phyloP scores from a whole-genome alignment of 2,113 vertebrate species.

The Sinocyclocheilus anophthalmus region DNA sequence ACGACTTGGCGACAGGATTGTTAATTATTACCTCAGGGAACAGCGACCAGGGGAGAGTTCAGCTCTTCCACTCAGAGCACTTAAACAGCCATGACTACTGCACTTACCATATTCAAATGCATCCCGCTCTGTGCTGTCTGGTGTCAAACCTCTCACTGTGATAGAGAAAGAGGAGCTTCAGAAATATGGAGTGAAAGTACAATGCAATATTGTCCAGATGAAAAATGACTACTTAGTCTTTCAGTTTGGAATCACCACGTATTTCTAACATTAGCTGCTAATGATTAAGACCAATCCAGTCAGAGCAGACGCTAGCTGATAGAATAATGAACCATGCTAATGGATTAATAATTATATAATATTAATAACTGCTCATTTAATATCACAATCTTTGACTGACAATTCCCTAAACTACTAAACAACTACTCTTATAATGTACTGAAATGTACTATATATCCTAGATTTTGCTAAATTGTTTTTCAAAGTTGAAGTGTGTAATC shows the following conservation, averaged over 20 bases:
- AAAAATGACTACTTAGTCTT: slow-evolving; percentile 10
- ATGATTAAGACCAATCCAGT: slow-evolving; percentile 17
- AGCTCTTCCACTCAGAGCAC: slow-evolving; percentile 64
- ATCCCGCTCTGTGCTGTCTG: slow-evolving; percentile 63
- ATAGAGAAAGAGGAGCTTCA: slow-evolving; percentile 36
- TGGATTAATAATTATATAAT: slow-evolving; percentile 12
- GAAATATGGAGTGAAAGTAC: slow-evolving; percentile 66
- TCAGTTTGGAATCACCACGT: slow-evolving; percentile 19
- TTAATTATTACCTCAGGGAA: slow-evolving; percentile 80
- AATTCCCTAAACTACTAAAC: too few species aligned
- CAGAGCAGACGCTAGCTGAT: slow-evolving; percentile 7
- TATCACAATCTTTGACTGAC: not conserved
- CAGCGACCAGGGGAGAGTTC: slow-evolving; percentile 67
- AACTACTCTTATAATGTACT: too few species aligned
- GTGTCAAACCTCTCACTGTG: slow-evolving; percentile 51
- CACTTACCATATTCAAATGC: slow-evolving; percentile 69
- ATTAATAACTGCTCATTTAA: slow-evolving; percentile 30
- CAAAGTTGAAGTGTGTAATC: too few species aligned
- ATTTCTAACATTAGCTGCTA: slow-evolving; percentile 26
- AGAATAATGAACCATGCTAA: slow-evolving; percentile 35
- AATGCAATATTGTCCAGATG: slow-evolving; percentile 51
- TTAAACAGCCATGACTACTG: slow-evolving; percentile 70
- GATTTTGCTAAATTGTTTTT: too few species aligned
- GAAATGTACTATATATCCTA: too few species aligned
- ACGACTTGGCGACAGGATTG: slow-evolving; percentile 74